Evolutionary conservation across 2,888 invertebrate species (phyloP), one percentile per base, ranked within the genome.

Genomic region (Catocala nupta): DNA sequence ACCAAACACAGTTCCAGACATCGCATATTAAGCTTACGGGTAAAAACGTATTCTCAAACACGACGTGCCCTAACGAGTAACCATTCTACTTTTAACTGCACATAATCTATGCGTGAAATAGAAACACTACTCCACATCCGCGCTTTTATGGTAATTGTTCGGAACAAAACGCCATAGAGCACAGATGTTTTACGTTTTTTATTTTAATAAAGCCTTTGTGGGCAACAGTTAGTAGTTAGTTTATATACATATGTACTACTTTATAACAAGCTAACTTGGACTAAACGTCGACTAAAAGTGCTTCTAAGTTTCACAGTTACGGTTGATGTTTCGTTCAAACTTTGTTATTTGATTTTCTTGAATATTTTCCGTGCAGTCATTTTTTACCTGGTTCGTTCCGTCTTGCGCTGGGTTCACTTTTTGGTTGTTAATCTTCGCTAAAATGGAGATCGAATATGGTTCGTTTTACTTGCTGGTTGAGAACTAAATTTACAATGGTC

Each of bases 131-230:
- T 59, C 63, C 65, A 70, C 61, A 56, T 68, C 65, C 73, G 65
- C 70, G 80, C 78, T 81, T 82, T 86, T 81, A 85, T 84, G 81
- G 81, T 83, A 87, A 87, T 87, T 83, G 83, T 85, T 81, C 78
- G 77, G 66, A 81, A 80, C 73, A 70, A 71, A 68, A 72, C 66
- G 67, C 70, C 78, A 73, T 77, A 77, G 70, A 66, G 67, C 74
- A 68, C 82, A 81, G 69, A 78, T 81, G 84, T 60, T 78, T 73
- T 63, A 65, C 65, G 62, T 25, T 80, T 78, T 70, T 80, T 81
- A 71, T 80, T 79, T 75, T 73, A 80, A 78, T 73, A 80, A 82
- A 77, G 68, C 78, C 78, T 82, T 78, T 80, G 75, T 64, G 61
- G 66, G 63, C 58, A 66, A 71, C 63, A 47, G 39, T 13, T n/a